A percentile compares a stretch with the other conserved stretches of the same genome.
These are phyloP conservation scores for Ptychochromis oligacanthus DNA, from an alignment of 2,113 vertebrate species.

Conservation along the genomic window DNA sequence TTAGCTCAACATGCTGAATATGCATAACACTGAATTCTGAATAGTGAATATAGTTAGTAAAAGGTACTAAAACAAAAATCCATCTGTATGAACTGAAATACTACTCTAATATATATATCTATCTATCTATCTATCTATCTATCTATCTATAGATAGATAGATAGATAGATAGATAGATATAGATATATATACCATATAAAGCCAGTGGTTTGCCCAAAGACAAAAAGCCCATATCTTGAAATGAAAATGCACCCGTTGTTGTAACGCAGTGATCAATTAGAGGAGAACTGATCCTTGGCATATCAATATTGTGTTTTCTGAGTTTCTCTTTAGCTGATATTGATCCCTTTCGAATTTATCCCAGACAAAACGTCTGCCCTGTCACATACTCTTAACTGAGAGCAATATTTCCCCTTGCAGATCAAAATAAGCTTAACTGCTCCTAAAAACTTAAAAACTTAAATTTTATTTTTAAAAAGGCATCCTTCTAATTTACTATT, in stretches of 20 bases:
- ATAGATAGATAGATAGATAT: too few species aligned
- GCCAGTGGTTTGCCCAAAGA: too few species aligned
- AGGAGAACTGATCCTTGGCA: background rate
- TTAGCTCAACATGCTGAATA: too few species aligned
- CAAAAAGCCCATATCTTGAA: background rate
- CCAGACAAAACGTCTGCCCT: background rate
- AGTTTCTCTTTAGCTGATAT: constrained; percentile 9
- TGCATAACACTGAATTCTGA: too few species aligned
- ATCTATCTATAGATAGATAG: too few species aligned
- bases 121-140: too few species aligned
- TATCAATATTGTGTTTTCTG: background rate
- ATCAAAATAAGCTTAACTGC: background rate
- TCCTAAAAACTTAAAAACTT: background rate
- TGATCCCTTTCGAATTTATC: background rate
- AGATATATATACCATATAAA: too few species aligned
- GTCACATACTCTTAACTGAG: background rate
- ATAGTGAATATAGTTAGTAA: too few species aligned
- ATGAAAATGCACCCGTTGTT: background rate
- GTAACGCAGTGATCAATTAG: background rate
- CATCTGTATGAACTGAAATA: too few species aligned
- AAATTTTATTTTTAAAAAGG: background rate
- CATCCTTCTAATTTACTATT: background rate
- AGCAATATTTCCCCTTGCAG: background rate
- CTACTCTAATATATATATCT: too few species aligned
- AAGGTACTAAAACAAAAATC: too few species aligned